Base-by-base conservation (phyloP, 1,140 invertebrate species). In the Drosophila virilis region DNA sequence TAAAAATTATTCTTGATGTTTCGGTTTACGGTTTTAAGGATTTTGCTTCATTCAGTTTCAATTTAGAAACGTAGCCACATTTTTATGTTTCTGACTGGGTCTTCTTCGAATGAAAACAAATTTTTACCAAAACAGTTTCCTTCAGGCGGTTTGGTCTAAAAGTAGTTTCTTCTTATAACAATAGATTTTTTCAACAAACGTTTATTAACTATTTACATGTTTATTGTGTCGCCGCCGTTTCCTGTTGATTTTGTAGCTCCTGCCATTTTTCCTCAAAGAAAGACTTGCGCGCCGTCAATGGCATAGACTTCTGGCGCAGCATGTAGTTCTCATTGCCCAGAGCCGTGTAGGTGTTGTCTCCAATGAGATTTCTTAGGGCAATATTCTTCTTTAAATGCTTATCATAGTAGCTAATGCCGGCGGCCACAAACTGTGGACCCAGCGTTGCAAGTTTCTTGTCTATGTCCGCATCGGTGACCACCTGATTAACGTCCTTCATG, bases 401-500 rank as follows among this genome's bases (percentile, higher is more conserved):
- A 35, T 94, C 93, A 91, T 97, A 97, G 92, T 94, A 97, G 85
- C 96, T 95, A 38, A 95, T 93, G 8, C 96, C 97, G 40, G 96
- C 96, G 86, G 95, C 93, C 7, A 95, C 92, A 91, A 95, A 97
- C 35, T 83, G 43, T 8, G 92, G 88, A 32, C 94, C 94, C 51
- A 96, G 77, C 17, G 93, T 78, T 61, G 94, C 93, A 9, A 97
- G 86, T 59, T 93, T 88, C 68, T 94, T 92, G 91, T 97, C 96
- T 38, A 94, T 93, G 9, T 92, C 66, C 13, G 92, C 92, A 80
- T 97, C 96, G 79, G 93, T 94, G 54, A 93, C 69, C 35, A 94
- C 93, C 82, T 94, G 94, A 22, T 94, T 93, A 45, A 91, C 92
- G 92, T 97, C 96, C 79, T 94, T 95, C 38, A 94, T 89, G 33